Base-by-base conservation (phyloP, 2,797 vertebrate genomes). In the Anguilla obscura region DNA sequence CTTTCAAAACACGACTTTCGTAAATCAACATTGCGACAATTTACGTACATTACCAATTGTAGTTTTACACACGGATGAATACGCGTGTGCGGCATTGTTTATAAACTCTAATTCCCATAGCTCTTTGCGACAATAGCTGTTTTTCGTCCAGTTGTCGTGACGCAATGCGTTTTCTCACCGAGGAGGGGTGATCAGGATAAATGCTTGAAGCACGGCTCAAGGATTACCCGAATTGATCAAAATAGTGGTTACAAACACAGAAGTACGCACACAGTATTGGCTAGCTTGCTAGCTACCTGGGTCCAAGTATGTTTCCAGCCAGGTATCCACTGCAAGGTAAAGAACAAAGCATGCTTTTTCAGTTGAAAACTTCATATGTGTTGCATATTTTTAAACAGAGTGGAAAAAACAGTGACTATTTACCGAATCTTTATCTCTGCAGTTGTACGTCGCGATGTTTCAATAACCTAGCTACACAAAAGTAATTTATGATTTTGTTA, bases 281-380 rank as follows among this genome's bases (percentile, higher is more conserved):
- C 74, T 76, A 36, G 33, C 33, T 76, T 36, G 74, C 74, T 36
- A 76, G 33, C 30, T 40, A 76, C 2, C 74, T 40, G 74, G 74
- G 74, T 76, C 74, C 74, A 10, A 76, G 74, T 76, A 97, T 97
- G 96, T 94, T 97, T 90, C 95, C 95, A 88, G 95, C 93, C 36
- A 96, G 95, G 93, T 96, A 95, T 86, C 92, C 94, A 1, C 87
- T 93, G 79, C 93, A 93, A 95, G 95, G 96, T 96, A 94, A 33
- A 54, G 91, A 88, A 76, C 76, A 50, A 83, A 14, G 87, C 84
- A 21, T 84, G 48, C 27, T 50, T 74, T 1, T 45, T 40, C 14
- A 2, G 48, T 0, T 85, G 40, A 14, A 16, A 40, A 66, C 27
- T 79, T 85, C 24, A 58, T 54, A 1, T 52, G 69, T 71, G n/a